Conservation (phyloP, 1,140 invertebrate species). For the Potamilus streckersoni region DNA sequence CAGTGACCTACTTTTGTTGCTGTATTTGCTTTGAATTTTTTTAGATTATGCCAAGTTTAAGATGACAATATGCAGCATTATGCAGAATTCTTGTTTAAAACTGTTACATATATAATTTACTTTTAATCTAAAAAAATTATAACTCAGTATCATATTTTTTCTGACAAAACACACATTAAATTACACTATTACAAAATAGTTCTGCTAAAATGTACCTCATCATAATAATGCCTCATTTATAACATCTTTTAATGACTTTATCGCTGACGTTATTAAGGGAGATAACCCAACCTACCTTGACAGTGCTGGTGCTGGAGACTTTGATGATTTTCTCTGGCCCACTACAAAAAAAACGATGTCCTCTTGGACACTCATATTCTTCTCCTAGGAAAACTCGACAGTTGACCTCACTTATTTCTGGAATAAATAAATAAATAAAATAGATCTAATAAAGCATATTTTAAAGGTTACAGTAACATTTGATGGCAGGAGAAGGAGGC, state of each 20-base stretch:
- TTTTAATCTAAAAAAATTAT: not conserved
- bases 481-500: too few relatives aligned
- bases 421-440: conserved; percentile 18
- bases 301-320: conserved; percentile 79
- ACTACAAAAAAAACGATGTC: conserved; percentile 95
- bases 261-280: not conserved
- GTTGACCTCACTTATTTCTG: conserved; percentile 75
- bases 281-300: conserved; percentile 71
- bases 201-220: not conserved
- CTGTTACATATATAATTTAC: not conserved
- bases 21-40: too few relatives aligned
- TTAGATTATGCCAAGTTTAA: too few relatives aligned
- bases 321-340: conserved; percentile 88
- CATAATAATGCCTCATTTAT: too few relatives aligned
- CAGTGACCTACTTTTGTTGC: too few relatives aligned
- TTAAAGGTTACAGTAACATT: too few relatives aligned
- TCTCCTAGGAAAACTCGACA: conserved; percentile 96
- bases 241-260: not conserved
- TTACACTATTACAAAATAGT: not conserved
- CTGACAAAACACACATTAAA: not conserved
- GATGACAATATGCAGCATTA: too few relatives aligned
- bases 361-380: conserved; percentile 96
- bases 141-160: not conserved
- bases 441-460: too few relatives aligned
- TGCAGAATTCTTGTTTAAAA: not conserved